Evolutionary conservation across 1,140 invertebrate species (phyloP), one percentile per base, ranked within the genome.

Genomic region (Zophobas atratus): DNA sequence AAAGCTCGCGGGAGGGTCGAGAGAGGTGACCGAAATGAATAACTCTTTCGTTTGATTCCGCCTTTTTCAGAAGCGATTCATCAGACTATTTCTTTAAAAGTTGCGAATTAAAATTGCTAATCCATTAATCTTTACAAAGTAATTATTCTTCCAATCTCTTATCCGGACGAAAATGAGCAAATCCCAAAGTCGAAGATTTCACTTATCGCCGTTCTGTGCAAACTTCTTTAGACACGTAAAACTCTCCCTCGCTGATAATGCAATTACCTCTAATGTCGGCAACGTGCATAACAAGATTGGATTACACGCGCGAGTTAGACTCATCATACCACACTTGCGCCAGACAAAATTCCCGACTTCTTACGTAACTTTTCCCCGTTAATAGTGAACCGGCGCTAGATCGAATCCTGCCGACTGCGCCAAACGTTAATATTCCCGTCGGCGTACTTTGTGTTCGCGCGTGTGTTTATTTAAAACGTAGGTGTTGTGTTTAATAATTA

Each of bases 191-290:
- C 20, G 20, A 46, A 46, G 3, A 46, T 46, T 46, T 46, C 43
- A 4, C 43, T 46, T 4, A 46, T 46, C 8, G 3, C 3, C 3
- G 8, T 46, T 8, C 43, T 46, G 3, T 3, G 43, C 43, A 8
- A 46, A 46, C 8, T 46, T 46, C 56, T 38, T 6, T 32, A 36
- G 32, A 60, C 35, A 36, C 36, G 36, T 36, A 39, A 39, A 32
- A 1, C 56, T 38, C 35, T 38, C 34, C 33, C 56, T n/a, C 20
- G 39, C 60, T 46, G 60, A 67, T 67, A 67, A 67, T 39, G 39
- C 60, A 43, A 67, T 67, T 67, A 60, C 39, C 36, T 41, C n/a
- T 67, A 67, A 67, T 43, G 60, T 67, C 33, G 33, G 60, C 56
- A 39, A 60, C 34, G 36, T 67, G 60, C 60, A 67, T 67, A n/a